A percentile compares a stretch with the other conserved stretches of the same genome.
phyloP scores from a whole-genome alignment of 2,113 vertebrate genomes.

The Engraulis encrasicolus region DNA sequence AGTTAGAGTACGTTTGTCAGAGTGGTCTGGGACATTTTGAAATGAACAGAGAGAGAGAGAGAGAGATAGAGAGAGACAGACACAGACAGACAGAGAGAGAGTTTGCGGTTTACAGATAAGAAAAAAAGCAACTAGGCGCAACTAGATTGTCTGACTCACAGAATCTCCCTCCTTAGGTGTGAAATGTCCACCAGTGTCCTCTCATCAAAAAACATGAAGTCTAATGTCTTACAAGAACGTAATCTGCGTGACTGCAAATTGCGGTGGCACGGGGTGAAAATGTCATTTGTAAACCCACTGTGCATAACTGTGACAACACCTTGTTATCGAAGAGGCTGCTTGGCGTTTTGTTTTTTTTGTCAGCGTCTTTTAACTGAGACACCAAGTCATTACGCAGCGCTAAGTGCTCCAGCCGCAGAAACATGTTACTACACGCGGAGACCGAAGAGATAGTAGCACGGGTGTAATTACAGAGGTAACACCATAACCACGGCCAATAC shows the following conservation, averaged over 20 bases:
- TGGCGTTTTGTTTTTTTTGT: background rate
- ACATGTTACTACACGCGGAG: constrained; percentile 19
- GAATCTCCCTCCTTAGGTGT: background rate
- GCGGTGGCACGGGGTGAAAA: too few relatives aligned
- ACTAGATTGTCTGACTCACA: background rate
- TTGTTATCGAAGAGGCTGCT: background rate
- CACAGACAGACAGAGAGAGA: too few relatives aligned
- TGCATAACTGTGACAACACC: background rate
- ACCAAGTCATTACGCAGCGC: background rate
- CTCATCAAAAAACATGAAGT: background rate
- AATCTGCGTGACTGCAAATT: background rate
- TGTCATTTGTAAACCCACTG: background rate
- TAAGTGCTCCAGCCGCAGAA: background rate
- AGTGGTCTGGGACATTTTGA: background rate
- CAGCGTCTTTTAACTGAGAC: background rate
- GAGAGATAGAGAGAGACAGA: too few relatives aligned
- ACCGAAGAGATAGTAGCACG: background rate
- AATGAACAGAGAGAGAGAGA: too few relatives aligned
- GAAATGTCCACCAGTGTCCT: background rate
- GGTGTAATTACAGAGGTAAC: background rate
- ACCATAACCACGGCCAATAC: too few relatives aligned
- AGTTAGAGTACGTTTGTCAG: too few relatives aligned
- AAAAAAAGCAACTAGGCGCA: background rate
- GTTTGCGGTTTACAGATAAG: background rate
- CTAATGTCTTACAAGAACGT: background rate